A percentile compares a stretch with the other conserved stretches of the same genome.
Conservation (phyloP, 2,113 vertebrate species). For the Lycaon pictus region DNA sequence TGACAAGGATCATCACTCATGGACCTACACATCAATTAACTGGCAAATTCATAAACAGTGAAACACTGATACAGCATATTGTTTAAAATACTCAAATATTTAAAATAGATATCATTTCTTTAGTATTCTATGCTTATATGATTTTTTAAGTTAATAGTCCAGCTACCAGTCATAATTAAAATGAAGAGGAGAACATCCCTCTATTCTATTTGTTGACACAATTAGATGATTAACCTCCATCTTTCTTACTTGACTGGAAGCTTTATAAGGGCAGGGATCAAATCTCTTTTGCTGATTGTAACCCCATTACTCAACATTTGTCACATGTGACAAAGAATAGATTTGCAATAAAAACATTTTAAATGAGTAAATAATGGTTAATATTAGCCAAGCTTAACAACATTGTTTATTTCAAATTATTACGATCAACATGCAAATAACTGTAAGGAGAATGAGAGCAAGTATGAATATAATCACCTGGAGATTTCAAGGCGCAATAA, state of each 20-base stretch:
- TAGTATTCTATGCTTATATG: neutral
- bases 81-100: neutral
- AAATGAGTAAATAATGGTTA: neutral
- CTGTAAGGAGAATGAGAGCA: neutral
- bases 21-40: neutral
- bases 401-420: conserved; percentile 14
- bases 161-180: neutral
- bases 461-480: neutral
- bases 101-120: neutral
- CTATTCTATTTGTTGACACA: fast-evolving
- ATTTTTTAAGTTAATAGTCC: neutral
- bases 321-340: neutral
- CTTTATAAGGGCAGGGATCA: neutral
- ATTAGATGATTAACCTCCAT: neutral
- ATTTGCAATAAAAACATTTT: neutral
- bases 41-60: neutral
- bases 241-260: neutral
- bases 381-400: neutral
- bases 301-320: neutral
- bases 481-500: neutral
- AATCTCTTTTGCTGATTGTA: neutral
- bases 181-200: neutral
- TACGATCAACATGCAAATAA: neutral
- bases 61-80: neutral
- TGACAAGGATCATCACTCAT: neutral